Base-by-base conservation (phyloP, 2,888 invertebrate species). In the Lasioglossum malachurum region DNA sequence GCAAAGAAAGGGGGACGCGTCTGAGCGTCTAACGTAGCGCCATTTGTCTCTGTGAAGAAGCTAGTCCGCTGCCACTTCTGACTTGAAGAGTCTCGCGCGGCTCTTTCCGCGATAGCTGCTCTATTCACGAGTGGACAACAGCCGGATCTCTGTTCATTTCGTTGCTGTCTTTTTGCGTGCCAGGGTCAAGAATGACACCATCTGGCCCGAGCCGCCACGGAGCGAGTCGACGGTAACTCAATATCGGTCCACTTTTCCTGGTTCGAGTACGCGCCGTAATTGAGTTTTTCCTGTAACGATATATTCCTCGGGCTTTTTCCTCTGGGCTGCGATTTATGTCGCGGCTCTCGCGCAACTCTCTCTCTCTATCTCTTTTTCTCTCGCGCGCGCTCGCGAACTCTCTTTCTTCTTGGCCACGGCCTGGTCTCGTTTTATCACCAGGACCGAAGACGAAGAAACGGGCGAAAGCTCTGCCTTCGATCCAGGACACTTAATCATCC, bases 201-300 rank as follows among this genome's bases (percentile, higher is more conserved):
- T 60, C 76, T 53, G 44, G 72, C 16, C 49, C n/a, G 27, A 8
- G 23, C 8, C 38, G 78, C 2, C 14, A n/a, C 16, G 78, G 31
- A 75, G 69, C 81, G 73, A 64, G 57, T 27, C 73, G 64, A 3
- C 49, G 80, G 67, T 88, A 88, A 88, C 75, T 88, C 82, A 78
- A 88, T 88, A 88, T 82, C 82, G 78, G 80, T 69, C 78, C 88
- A 76, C 79, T 86, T 83, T 80, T 83, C 57, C 88, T 88, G 86
- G 81, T 82, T 78, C 86, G 86, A 76, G 80, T 64, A 75, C 83
- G 79, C 75, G 78, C 41, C 71, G 78, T 87, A 88, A 89, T 87
- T 87, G 88, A 84, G 80, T 88, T 84, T 79, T 84, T 84, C 44
- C 49, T 41, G 31, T n/a, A 27, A 49, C 46, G 74, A 73, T 74